These are phyloP conservation scores for Patiria miniata DNA, from an alignment of 35 echinoderm and acorn worm species.

Conservation along the genomic window DNA sequence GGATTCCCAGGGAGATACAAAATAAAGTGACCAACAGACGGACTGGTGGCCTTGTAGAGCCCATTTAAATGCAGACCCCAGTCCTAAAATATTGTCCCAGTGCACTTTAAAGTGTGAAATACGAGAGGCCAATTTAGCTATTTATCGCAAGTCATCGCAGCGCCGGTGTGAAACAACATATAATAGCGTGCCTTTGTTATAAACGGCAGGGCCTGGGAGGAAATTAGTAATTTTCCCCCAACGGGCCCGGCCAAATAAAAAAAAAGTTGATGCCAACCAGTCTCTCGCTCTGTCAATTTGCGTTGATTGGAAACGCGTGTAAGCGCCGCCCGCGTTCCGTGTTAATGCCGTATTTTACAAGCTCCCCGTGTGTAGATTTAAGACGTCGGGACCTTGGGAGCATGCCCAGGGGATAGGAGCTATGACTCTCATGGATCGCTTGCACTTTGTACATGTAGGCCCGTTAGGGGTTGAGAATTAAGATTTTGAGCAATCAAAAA, in stretches of 20 bases:
- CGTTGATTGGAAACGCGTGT: neutral
- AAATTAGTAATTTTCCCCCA: constrained; percentile 17
- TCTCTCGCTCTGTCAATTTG: neutral
- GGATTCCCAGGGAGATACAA: too few relatives aligned
- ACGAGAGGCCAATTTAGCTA: neutral
- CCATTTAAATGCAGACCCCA: too few relatives aligned
- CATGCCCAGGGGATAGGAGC: too few relatives aligned
- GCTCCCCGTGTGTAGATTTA: neutral
- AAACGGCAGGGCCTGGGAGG: neutral
- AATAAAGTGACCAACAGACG: too few relatives aligned
- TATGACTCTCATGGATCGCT: too few relatives aligned
- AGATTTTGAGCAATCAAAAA: too few relatives aligned
- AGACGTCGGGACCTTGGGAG: neutral
- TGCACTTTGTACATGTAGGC: too few relatives aligned
- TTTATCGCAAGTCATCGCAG: constrained; percentile 17
- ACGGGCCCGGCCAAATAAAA: too few relatives aligned
- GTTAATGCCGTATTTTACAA: neutral
- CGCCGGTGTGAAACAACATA: constrained; percentile 1
- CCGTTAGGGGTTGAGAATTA: too few relatives aligned
- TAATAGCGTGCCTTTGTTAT: constrained; percentile 31
- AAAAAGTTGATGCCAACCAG: neutral
- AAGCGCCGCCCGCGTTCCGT: neutral
- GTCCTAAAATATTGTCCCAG: too few relatives aligned
- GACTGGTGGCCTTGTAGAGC: too few relatives aligned
- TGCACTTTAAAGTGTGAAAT: neutral